A percentile compares a stretch with the other conserved stretches of the same genome.
Evolutionary conservation across 2,113 vertebrate species (phyloP).

Genomic region (Bostrychus sinensis): DNA sequence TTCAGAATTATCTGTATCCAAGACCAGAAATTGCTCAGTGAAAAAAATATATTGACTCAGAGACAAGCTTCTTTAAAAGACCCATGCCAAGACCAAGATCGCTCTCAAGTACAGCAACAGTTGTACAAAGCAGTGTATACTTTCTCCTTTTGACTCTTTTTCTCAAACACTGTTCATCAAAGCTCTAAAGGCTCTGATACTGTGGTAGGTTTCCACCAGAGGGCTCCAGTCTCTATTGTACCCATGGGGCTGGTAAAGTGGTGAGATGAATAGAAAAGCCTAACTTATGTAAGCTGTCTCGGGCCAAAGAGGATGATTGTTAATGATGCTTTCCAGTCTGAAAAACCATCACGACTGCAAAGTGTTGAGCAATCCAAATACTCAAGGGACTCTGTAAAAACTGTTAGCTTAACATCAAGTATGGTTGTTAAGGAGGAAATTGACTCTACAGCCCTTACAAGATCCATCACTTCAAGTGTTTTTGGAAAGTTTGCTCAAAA

Average conservation of each 20-base stretch:
- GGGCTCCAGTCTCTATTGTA: neutral
- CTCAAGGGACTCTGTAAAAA: constrained; percentile 56
- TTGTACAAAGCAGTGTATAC: too few species aligned
- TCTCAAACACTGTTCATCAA: constrained; percentile 23
- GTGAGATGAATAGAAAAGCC: constrained; percentile 32
- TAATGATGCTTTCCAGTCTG: constrained; percentile 44
- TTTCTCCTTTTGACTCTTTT: neutral
- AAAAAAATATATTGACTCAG: too few species aligned
- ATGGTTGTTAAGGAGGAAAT: constrained; percentile 57
- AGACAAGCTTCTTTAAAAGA: too few species aligned
- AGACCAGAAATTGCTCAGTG: too few species aligned
- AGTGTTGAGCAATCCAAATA: constrained; percentile 22
- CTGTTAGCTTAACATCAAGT: constrained; percentile 60
- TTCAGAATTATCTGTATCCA: too few species aligned
- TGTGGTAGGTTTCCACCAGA: constrained; percentile 27
- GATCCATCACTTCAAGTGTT: constrained; percentile 67
- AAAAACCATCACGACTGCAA: constrained; percentile 29
- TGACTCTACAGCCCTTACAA: constrained; percentile 37
- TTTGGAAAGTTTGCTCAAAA: constrained; percentile 56
- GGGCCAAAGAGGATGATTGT: constrained; percentile 29
- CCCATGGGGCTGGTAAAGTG: constrained; percentile 46
- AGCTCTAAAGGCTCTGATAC: constrained; percentile 29
- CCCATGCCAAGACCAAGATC: constrained; percentile 13
- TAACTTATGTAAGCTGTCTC: constrained; percentile 9
- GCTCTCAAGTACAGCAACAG: too few species aligned